phyloP scores from a whole-genome alignment of 1,140 invertebrate genomes.

The Drosophila neocordata region DNA sequence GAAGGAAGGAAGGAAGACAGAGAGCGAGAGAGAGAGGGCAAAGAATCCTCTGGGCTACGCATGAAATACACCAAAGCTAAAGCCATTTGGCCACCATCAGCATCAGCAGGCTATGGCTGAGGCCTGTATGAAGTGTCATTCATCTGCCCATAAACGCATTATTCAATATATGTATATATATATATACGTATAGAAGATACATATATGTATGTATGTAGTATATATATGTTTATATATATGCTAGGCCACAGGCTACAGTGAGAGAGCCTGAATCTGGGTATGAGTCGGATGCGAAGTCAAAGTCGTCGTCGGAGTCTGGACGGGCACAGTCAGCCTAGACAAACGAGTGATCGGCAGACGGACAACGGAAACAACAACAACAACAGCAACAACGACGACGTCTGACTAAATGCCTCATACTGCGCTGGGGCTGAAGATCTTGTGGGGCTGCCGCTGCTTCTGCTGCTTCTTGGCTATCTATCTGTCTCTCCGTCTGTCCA shows the following conservation, averaged over 20 bases:
- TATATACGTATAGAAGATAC: neutral
- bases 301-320: neutral
- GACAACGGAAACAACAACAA: conserved; percentile 50
- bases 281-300: conserved; percentile 11
- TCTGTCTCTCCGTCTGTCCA: conserved; percentile 37
- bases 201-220: no score
- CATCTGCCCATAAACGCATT: conserved; percentile 79
- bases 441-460: conserved; percentile 40
- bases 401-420: conserved; percentile 78
- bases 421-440: conserved; percentile 65
- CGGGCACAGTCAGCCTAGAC: conserved; percentile 60
- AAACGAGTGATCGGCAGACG: conserved; percentile 77
- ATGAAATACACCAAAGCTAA: conserved; percentile 65
- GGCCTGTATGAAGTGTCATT: conserved; percentile 73
- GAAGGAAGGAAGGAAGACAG: neutral
- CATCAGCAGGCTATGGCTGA: conserved; percentile 14
- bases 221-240: neutral
- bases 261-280: conserved; percentile 3
- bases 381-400: conserved; percentile 45
- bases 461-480: conserved; percentile 45
- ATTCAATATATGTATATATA: conserved; percentile 62
- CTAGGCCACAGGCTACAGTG: conserved; percentile 2
- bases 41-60: conserved; percentile 46
- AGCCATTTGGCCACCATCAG: conserved; percentile 51
- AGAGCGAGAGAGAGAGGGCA: neutral